Conservation (phyloP, 2,888 invertebrate species). For the Heliconius sara region DNA sequence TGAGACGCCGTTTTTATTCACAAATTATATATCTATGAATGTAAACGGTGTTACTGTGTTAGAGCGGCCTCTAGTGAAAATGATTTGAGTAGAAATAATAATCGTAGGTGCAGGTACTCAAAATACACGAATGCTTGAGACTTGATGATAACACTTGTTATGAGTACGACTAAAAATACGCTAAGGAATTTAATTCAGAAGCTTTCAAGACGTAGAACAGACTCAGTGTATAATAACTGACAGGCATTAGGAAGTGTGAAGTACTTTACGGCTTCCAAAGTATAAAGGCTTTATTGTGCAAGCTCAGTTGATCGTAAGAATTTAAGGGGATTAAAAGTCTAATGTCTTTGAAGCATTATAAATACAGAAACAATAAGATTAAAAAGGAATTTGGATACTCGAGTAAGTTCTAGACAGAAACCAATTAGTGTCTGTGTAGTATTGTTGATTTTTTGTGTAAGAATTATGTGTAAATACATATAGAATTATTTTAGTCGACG, state of each 20-base stretch:
- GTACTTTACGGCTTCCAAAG: slow-evolving; percentile 36
- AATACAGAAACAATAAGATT: slow-evolving; percentile 33
- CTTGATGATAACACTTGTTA: slow-evolving; percentile 46
- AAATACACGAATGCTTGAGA: slow-evolving; percentile 41
- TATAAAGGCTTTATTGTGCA: slow-evolving; percentile 22
- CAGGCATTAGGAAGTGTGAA: slow-evolving; percentile 62
- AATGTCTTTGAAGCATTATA: slow-evolving; percentile 34
- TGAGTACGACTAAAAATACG: slow-evolving; percentile 54
- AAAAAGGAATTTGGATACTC: slow-evolving; percentile 18
- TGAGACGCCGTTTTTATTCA: not conserved
- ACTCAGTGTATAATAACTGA: slow-evolving; percentile 65
- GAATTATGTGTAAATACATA: not conserved
- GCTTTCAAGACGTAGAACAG: slow-evolving; percentile 67
- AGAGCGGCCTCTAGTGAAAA: not conserved
- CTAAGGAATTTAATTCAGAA: slow-evolving; percentile 51
- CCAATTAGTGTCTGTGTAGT: not conserved
- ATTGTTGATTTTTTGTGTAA: slow-evolving; percentile 28
- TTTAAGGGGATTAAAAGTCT: slow-evolving; percentile 31
- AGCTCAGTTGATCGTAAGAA: slow-evolving; percentile 24
- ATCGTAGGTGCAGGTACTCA: not conserved
- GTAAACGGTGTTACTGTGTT: too few species aligned
- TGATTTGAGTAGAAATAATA: not conserved
- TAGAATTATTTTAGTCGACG: too few species aligned
- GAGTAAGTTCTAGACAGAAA: slow-evolving; percentile 8
- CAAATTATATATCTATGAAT: not conserved